A percentile compares a stretch with the other conserved stretches of the same genome.
These are phyloP conservation scores for Anticlea derivata DNA, from an alignment of 2,888 invertebrate species.

Conservation along the genomic window DNA sequence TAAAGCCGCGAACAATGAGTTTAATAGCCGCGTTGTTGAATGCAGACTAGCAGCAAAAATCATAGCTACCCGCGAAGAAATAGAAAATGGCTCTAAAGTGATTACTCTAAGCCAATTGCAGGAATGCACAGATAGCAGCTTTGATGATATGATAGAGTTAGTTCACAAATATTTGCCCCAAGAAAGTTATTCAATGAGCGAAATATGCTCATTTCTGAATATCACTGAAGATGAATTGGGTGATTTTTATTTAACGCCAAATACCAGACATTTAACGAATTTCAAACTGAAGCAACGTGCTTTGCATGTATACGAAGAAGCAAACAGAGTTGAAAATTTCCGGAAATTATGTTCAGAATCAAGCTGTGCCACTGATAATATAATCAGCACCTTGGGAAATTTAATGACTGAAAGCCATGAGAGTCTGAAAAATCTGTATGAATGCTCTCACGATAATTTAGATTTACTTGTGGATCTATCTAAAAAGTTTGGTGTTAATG, in stretches of 20 bases:
- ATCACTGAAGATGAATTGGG: slow-evolving; percentile 85
- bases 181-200: slow-evolving; percentile 86
- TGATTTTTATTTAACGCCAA: slow-evolving; percentile 68
- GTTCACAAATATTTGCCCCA: slow-evolving; percentile 86
- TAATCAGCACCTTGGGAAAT: slow-evolving; percentile 86
- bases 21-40: slow-evolving; percentile 96
- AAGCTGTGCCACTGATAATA: slow-evolving; percentile 51
- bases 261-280: slow-evolving; percentile 85
- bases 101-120: slow-evolving; percentile 91
- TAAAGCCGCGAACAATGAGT: slow-evolving; percentile 96
- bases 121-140: slow-evolving; percentile 82
- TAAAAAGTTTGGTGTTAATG: slow-evolving; percentile 87
- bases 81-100: slow-evolving; percentile 85
- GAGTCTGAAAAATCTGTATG: slow-evolving; percentile 93
- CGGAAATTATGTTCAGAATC: slow-evolving; percentile 83
- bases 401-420: slow-evolving; percentile 95
- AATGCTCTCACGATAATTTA: slow-evolving; percentile 95
- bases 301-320: slow-evolving; percentile 95
- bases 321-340: slow-evolving; percentile 92
- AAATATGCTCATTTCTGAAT: slow-evolving; percentile 86
- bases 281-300: slow-evolving; percentile 94
- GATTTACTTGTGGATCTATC: slow-evolving; percentile 92
- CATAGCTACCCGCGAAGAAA: slow-evolving; percentile 52
- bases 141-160: slow-evolving; percentile 88
- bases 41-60: slow-evolving; percentile 96